These are phyloP conservation scores for Conger conger DNA, from an alignment of 2,113 vertebrate species.

Conservation along the genomic window DNA sequence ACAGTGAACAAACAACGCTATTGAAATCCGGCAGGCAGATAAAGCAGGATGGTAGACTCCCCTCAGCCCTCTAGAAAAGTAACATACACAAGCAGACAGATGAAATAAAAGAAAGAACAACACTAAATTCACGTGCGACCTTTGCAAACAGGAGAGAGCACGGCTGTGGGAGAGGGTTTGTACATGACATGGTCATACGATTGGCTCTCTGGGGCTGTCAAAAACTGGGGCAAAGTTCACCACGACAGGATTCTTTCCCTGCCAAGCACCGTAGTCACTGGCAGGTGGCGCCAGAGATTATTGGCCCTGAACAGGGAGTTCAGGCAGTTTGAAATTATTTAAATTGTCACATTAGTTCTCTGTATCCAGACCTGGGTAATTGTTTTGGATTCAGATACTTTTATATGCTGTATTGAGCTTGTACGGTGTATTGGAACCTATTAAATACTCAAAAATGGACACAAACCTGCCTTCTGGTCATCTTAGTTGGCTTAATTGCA, in stretches of 20 bases:
- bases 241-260: not conserved
- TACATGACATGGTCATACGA: not conserved
- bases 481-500: too few relatives aligned
- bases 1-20: slow-evolving; percentile 5
- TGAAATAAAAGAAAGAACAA: not conserved
- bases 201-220: not conserved
- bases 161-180: not conserved
- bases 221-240: slow-evolving; percentile 32
- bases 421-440: too few relatives aligned
- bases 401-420: too few relatives aligned
- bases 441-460: too few relatives aligned
- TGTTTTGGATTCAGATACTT: too few relatives aligned
- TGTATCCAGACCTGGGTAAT: too few relatives aligned
- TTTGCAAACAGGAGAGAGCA: not conserved
- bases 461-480: too few relatives aligned
- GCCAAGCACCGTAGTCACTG: not conserved
- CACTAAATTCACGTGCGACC: slow-evolving; percentile 3
- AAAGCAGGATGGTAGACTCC: not conserved
- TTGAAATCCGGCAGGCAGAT: slow-evolving; percentile 1
- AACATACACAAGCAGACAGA: not conserved
- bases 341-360: not conserved
- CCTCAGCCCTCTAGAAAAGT: slow-evolving; percentile 2
- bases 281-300: slow-evolving; percentile 16
- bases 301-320: not conserved
- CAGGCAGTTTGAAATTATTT: not conserved